Evolutionary conservation across 2,888 invertebrate genomes (phyloP), one percentile per base, ranked within the genome.

Genomic region (Theodoxus fluviatilis): DNA sequence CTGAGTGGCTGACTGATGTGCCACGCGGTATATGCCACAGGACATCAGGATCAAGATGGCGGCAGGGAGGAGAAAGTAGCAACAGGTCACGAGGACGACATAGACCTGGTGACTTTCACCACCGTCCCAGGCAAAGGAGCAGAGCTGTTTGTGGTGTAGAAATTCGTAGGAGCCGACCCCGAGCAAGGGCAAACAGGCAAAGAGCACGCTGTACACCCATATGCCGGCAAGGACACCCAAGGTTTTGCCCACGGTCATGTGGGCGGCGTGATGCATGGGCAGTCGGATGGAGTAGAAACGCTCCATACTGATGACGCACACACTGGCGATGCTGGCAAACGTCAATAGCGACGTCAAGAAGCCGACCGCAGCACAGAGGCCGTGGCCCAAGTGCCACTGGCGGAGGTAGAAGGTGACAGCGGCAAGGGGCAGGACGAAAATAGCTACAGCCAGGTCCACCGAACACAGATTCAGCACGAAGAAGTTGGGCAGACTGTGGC

Each of bases 201-300:
- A 40, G 9, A 74, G 7, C 7, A 57, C 7, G 22, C 74, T 67
- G 0, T 61, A 12, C 22, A 63, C 69, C 77, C 77, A 77, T 18
- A 73, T 28, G 33, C 68, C 25, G 1, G 52, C n/a, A 18, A 75
- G 55, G 2, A 70, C 69, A 3, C 47, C 12, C 12, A 75, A 22
- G 28, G 74, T 75, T 37, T 73, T 52, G 49, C 49, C 47, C 22
- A 73, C 65, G 12, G 73, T 75, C 75, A 77, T 70, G 69, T 75
- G 67, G 12, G 74, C 77, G 9, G 75, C 74, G 66, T 78, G 75
- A 40, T 76, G 74, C 78, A 78, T 77, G 49, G 77, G 76, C 25
- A 71, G 43, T 4, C 68, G 43, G 52, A 78, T 76, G 59, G 75
- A 74, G 72, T 76, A 76, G 71, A 67, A 77, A 15, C 78, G 61